Conservation (phyloP, 2,888 invertebrate genomes). For the Calameuta pallipes region DNA sequence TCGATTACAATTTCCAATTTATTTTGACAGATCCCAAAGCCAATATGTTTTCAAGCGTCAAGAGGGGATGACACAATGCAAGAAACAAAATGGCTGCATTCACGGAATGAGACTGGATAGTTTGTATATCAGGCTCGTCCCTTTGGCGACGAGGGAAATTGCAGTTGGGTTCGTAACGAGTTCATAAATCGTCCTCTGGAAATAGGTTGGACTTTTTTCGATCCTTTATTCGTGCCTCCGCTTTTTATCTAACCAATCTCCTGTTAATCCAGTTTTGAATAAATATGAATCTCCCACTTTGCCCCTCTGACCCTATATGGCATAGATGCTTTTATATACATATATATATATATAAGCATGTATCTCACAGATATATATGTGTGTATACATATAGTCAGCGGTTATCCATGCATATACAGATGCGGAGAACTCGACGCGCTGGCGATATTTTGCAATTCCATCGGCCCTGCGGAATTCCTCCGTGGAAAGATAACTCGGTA, state of each 20-base stretch:
- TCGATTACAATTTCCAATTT: background rate
- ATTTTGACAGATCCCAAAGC: background rate
- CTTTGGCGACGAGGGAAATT: background rate
- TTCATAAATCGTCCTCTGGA: conserved; percentile 41
- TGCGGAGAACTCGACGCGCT: background rate
- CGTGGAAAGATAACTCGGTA: background rate
- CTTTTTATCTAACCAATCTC: conserved; percentile 36
- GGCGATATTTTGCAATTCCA: conserved; percentile 33
- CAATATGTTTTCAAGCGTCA: background rate
- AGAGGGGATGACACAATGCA: background rate
- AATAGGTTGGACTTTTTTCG: conserved; percentile 22
- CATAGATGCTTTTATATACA: background rate
- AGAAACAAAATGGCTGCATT: background rate
- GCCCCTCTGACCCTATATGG: background rate
- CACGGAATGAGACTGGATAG: background rate
- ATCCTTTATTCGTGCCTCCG: conserved; percentile 28
- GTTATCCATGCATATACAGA: background rate
- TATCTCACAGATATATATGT: no score
- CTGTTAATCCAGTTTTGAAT: conserved; percentile 36
- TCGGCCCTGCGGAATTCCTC: conserved; percentile 13
- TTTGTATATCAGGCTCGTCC: background rate
- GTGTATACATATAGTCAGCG: no score
- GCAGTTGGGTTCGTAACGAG: conserved; percentile 31
- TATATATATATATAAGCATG: background rate
- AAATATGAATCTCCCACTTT: conserved; percentile 32